These are phyloP conservation scores for Ptychobarbus kaznakovi DNA, from an alignment of 2,797 vertebrate species.

Conservation along the genomic window DNA sequence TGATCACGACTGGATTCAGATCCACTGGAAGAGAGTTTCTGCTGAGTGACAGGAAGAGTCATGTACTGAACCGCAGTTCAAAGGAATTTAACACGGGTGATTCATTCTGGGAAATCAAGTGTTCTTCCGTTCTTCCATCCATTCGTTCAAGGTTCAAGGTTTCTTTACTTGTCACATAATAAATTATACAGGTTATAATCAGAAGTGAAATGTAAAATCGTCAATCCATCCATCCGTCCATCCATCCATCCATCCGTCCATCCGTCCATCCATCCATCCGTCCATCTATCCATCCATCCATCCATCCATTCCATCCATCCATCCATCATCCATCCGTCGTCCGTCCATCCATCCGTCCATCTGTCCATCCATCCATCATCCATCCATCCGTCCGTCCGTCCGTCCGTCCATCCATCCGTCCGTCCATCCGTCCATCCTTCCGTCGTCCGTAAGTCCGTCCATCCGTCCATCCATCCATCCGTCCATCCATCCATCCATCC, in stretches of 20 bases:
- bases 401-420: background rate
- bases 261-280: accelerated
- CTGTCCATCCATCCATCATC: background rate
- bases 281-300: accelerated
- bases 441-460: too few relatives aligned
- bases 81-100: background rate
- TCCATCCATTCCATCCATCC: accelerated
- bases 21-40: background rate
- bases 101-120: background rate
- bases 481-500: too few relatives aligned
- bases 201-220: too few relatives aligned
- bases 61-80: background rate
- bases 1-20: background rate
- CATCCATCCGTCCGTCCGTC: background rate
- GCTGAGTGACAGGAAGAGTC: background rate
- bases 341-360: background rate
- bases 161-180: too few relatives aligned
- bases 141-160: too few relatives aligned
- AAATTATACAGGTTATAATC: too few relatives aligned
- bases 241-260: background rate
- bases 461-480: background rate
- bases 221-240: background rate
- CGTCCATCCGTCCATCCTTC: accelerated
- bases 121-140: background rate
- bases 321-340: accelerated